Conservation (phyloP, 37 sponge, comb jelly and placozoan genomes). For the Oopsacas minuta region DNA sequence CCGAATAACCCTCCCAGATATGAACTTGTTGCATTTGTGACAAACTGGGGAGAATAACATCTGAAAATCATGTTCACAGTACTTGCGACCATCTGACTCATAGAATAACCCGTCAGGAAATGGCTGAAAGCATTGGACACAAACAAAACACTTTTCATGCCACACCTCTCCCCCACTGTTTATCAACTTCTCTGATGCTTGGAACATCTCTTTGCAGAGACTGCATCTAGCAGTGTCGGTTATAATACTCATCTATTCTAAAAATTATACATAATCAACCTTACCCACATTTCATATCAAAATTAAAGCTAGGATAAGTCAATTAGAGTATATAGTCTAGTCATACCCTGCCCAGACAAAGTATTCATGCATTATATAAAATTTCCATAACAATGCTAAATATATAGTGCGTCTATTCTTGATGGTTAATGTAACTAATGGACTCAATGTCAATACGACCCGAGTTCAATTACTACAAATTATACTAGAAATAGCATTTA, state of each 20-base stretch:
- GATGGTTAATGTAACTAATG: no score
- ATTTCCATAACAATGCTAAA: no score
- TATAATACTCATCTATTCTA: not conserved
- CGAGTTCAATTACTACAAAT: no score
- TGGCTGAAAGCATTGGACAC: conserved; percentile 97
- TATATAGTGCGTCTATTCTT: no score
- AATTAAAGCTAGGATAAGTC: no score
- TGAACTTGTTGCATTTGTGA: conserved; percentile 72
- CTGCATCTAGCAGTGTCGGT: conserved; percentile 34
- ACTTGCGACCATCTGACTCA: conserved; percentile 94
- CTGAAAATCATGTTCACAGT: conserved; percentile 93
- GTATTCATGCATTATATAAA: no score
- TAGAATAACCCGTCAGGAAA: conserved; percentile 89
- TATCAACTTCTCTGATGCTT: conserved; percentile 56
- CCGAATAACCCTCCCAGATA: conserved; percentile 78
- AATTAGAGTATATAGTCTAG: no score
- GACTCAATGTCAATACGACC: no score
- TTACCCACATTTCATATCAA: no score
- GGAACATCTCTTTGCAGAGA: conserved; percentile 80
- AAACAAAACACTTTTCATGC: conserved; percentile 95
- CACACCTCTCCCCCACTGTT: conserved; percentile 91
- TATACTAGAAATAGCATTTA: no score
- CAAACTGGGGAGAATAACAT: conserved; percentile 90
- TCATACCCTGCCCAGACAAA: no score
- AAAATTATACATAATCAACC: not conserved